Conservation (phyloP, 1,140 invertebrate species). For the Vanessa tameamea region DNA sequence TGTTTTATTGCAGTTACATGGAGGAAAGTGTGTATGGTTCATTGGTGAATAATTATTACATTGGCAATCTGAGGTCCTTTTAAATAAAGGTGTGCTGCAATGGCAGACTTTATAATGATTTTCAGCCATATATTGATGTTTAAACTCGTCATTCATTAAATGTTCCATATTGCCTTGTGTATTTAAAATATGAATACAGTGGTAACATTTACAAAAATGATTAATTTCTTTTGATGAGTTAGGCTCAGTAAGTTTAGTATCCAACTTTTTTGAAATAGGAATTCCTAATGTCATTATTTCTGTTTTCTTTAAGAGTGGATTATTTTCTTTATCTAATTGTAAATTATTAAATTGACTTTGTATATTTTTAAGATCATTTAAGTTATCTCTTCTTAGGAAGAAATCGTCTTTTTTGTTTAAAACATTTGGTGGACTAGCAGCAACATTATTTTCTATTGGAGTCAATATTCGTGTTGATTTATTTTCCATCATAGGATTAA, state of each 20-base stretch:
- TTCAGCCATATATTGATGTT: constrained; percentile 18
- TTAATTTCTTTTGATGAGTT: constrained; percentile 19
- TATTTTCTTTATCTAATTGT: constrained; percentile 60
- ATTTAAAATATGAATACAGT: constrained; percentile 46
- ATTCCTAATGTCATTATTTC: constrained; percentile 49
- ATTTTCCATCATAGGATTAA: neutral
- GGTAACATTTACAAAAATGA: constrained; percentile 55
- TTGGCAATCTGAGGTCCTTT: constrained; percentile 18
- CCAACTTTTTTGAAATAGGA: constrained; percentile 3
- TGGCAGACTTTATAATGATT: constrained; percentile 26
- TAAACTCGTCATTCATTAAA: neutral
- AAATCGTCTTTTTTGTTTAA: constrained; percentile 57
- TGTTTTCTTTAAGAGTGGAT: constrained; percentile 51
- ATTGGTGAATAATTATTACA: constrained; percentile 29
- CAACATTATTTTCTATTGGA: constrained; percentile 47
- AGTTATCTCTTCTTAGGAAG: constrained; percentile 61
- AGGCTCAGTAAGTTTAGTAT: neutral
- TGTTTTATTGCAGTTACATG: constrained; percentile 34
- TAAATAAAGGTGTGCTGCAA: constrained; percentile 13
- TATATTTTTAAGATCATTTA: constrained; percentile 44
- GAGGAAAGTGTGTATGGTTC: constrained; percentile 15
- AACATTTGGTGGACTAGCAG: constrained; percentile 45
- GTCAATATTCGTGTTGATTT: constrained; percentile 33
- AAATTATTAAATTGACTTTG: constrained; percentile 48
- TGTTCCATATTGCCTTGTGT: constrained; percentile 6